phyloP scores from a whole-genome alignment of 2,113 vertebrate species.

The Pionites leucogaster region DNA sequence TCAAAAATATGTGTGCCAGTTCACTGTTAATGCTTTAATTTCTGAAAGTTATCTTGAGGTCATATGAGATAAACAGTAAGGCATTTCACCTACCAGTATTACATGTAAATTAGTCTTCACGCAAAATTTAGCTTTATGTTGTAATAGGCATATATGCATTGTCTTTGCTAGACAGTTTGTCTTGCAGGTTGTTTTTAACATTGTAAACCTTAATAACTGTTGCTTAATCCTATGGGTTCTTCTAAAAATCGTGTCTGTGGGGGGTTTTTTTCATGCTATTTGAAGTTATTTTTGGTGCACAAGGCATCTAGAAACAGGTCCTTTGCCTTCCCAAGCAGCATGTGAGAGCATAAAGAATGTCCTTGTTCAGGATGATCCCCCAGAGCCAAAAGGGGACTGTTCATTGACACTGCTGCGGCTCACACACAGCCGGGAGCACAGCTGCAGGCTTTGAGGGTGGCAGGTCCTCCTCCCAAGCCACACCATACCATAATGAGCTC shows the following conservation, averaged over 20 bases:
- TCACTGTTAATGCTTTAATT: neutral
- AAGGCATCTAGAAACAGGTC: neutral
- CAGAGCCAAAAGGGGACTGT: neutral
- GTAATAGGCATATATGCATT: neutral
- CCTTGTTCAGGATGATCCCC: slow-evolving; percentile 9
- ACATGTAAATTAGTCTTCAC: neutral
- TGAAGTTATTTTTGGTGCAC: neutral
- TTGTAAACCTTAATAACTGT: neutral
- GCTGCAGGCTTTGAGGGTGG: neutral
- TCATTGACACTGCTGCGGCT: neutral
- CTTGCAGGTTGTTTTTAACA: neutral
- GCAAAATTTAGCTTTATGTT: neutral
- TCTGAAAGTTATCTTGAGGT: neutral
- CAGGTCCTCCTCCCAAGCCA: neutral
- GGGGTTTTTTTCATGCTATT: neutral
- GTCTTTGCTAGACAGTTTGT: neutral
- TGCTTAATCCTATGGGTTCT: neutral
- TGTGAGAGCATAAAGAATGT: neutral
- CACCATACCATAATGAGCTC: neutral
- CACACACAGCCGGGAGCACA: neutral
- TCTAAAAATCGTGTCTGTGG: neutral
- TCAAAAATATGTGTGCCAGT: neutral
- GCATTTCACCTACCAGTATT: neutral
- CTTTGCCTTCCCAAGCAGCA: slow-evolving; percentile 2
- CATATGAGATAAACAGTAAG: neutral